Conservation (phyloP, 2,797 vertebrate genomes). For the Gadopsis marmoratus region DNA sequence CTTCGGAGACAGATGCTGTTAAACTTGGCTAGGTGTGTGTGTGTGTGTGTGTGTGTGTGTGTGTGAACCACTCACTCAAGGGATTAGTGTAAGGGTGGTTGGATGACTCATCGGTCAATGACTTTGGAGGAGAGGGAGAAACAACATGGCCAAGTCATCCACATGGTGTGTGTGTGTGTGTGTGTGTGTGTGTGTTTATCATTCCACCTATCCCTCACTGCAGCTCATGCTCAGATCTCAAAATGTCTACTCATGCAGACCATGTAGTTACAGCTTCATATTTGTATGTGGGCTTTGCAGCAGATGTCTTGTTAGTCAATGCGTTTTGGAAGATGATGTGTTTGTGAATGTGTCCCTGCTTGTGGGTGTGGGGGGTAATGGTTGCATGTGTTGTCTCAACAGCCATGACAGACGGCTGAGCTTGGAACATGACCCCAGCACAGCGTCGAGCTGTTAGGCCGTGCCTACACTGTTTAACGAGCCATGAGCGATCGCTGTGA, state of each 20-base stretch:
- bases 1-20: slow-evolving; percentile 68
- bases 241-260: slow-evolving; percentile 34
- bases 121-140: slow-evolving; percentile 60
- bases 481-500: slow-evolving; percentile 84
- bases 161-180: slow-evolving; percentile 49
- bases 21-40: slow-evolving; percentile 56
- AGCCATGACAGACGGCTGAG: slow-evolving; percentile 69
- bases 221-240: slow-evolving; percentile 36
- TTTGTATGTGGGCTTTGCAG: slow-evolving; percentile 8
- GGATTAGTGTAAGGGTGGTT: slow-evolving; percentile 66
- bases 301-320: slow-evolving; percentile 15
- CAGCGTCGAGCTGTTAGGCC: slow-evolving; percentile 74
- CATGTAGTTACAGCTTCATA: slow-evolving; percentile 14
- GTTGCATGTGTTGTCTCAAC: slow-evolving; percentile 57
- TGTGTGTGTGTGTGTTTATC: slow-evolving; percentile 42
- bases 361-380: slow-evolving; percentile 22
- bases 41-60: slow-evolving; percentile 39
- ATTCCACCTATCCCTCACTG: slow-evolving; percentile 49
- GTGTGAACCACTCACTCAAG: slow-evolving; percentile 64
- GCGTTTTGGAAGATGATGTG: background rate
- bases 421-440: slow-evolving; percentile 73
- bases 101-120: slow-evolving; percentile 74
- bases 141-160: slow-evolving; percentile 49
- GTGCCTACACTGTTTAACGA: slow-evolving; percentile 80
- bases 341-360: slow-evolving; percentile 10